Evolutionary conservation across 2,113 vertebrate species (phyloP), one percentile per base, ranked within the genome.

Genomic region (Stercorarius parasiticus): DNA sequence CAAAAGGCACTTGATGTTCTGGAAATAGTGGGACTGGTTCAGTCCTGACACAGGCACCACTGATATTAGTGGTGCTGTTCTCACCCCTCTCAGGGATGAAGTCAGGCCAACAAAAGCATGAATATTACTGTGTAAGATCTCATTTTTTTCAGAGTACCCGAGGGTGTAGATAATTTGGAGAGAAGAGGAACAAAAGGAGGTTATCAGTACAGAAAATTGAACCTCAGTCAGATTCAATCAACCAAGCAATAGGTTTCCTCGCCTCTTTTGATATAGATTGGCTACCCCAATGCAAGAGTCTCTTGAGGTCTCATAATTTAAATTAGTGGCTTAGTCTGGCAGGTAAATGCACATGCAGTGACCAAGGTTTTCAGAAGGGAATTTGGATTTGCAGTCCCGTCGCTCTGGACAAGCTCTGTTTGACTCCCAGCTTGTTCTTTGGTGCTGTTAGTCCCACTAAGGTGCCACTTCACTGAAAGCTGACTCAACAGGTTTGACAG

Each of bases 151-250:
- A 32, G 69, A 95, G 52, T 87, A 93, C 92, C 88, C 0, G 49
- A 88, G 86, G 94, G 92, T 95, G 36, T 56, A 69, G 72, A 84
- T 96, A 93, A 93, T 93, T 92, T 92, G 34, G 77, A 94, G 52
- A 88, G 58, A 94, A 84, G 65, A 85, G 30, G 86, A 95, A 95
- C 77, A 95, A 95, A 97, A 89, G 49, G 40, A 89, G 36, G 70
- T 76, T 95, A 94, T 96, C 94, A 93, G 81, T 72, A 84, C 58
- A 93, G 96, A 89, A 97, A 95, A 95, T 95, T 95, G 89, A 87
- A 87, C 83, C 40, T 85, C 47, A 81, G 45, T 73, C 86, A 91
- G 65, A 70, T 77, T 95, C 84, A 96, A 79, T 93, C 93, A 97
- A 82, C 70, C 86, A 95, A 93, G 86, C 93, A 93, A 93, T 94